Evolutionary conservation across 2,888 invertebrate species (phyloP), one percentile per base, ranked within the genome.

Genomic region (Nineta flava): DNA sequence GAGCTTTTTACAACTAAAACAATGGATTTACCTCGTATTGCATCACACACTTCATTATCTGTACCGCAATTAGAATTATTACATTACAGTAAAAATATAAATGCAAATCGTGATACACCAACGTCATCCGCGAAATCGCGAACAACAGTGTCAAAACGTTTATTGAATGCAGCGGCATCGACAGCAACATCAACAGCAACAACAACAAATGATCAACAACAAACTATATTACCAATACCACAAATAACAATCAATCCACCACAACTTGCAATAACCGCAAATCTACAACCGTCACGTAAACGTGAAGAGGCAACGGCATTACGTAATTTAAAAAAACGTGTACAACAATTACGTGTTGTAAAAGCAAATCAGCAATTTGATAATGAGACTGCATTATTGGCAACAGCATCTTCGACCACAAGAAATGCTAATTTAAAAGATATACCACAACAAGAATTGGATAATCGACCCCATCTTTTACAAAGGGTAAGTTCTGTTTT

Each of bases 231-330:
- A 53, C 65, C 66, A 46, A 64, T 65, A 56, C 65, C 66, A 26
- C 62, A 66, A 55, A 64, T 68, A 56, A 62, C 65, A 32, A 58
- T 64, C 48, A 57, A 66, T 53, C 65, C 66, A 46, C 35, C 52
- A 50, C 51, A 51, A 48, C 7, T 60, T 62, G 31, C 38, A 38
- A 13, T 38, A 13, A 60, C 64, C 41, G 60, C 65, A 50, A 69
- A 71, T 58, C 76, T 77, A 58, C 78, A 79, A 56, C 83, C 83
- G 42, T 75, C 79, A 53, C 70, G 76, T 53, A 69, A 68, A 53
- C 71, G 81, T 35, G 83, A 85, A 63, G 84, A 84, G 65, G 76
- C 80, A 53, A 71, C 71, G 46, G 79, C 81, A 38, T 69, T 84
- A 59, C 79, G 80, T 58, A 83, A 83, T 64, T 70, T 85, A 50